phyloP scores from a whole-genome alignment of 2,113 vertebrate species.

The Bothrops jararaca region DNA sequence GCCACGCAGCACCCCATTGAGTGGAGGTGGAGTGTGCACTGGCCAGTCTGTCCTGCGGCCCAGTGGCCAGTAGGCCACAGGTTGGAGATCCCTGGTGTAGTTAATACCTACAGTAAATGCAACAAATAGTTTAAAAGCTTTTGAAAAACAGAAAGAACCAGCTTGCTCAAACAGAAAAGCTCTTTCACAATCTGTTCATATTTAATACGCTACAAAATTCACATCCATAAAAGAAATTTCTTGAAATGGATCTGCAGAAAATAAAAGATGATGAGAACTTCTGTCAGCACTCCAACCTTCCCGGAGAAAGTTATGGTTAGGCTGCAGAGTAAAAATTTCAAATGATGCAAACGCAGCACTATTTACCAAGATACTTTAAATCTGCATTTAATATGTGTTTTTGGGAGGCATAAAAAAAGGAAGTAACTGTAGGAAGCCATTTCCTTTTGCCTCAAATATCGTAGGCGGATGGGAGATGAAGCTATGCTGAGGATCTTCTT shows the following conservation, averaged over 20 bases:
- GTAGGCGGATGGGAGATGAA: accelerated
- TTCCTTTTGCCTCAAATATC: neutral
- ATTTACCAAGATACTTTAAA: neutral
- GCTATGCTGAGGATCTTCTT: neutral
- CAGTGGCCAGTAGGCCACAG: no score
- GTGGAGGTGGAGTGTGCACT: no score
- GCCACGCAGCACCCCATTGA: no score
- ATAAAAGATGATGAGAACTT: neutral
- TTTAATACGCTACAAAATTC: constrained; percentile 6
- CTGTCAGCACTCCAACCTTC: neutral
- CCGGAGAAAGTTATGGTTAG: neutral
- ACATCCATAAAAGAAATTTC: neutral
- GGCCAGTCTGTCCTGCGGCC: no score
- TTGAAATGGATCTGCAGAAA: constrained; percentile 9
- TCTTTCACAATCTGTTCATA: accelerated
- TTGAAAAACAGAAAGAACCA: neutral
- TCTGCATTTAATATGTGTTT: neutral
- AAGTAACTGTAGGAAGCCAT: neutral
- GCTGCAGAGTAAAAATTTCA: neutral
- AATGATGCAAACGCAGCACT: neutral
- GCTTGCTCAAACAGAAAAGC: neutral
- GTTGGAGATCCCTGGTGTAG: no score
- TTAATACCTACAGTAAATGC: neutral
- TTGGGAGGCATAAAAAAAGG: neutral
- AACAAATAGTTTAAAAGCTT: neutral